Percentiles rank a stretch among this genome's conserved stretches.
Evolutionary conservation across 2,888 invertebrate species (phyloP).

Genomic region (Leptinotarsa rubiginosa): DNA sequence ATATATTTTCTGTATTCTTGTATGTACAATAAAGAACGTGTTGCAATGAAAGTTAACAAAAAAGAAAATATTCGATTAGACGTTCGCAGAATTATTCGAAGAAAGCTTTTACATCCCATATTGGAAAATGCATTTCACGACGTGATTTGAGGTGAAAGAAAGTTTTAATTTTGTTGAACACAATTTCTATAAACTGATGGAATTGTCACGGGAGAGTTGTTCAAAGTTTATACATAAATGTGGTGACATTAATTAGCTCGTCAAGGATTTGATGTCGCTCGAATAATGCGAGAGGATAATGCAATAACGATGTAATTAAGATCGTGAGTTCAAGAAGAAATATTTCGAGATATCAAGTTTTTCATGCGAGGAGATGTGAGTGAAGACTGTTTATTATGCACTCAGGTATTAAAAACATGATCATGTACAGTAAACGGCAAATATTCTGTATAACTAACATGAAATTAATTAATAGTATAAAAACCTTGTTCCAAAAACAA

Average conservation of each 20-base stretch:
- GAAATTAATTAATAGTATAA: no score
- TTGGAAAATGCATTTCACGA: not conserved
- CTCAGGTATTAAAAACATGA: no score
- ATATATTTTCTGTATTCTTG: no score
- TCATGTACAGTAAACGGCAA: no score
- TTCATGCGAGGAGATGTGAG: no score
- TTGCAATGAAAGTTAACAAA: not conserved
- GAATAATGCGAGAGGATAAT: not conserved
- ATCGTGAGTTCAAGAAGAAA: not conserved
- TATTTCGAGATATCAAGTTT: no score
- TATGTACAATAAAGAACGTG: not conserved
- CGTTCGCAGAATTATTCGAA: not conserved
- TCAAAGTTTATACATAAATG: constrained; percentile 1
- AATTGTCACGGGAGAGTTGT: not conserved
- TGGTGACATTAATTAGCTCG: constrained; percentile 4
- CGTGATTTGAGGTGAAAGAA: not conserved
- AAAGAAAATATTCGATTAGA: not conserved
- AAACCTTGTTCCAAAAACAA: no score
- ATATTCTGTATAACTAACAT: no score
- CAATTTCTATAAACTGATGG: not conserved
- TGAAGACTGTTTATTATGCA: no score
- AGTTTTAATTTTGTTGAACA: not conserved
- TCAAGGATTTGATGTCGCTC: not conserved
- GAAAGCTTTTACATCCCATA: not conserved
- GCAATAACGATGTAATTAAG: not conserved